These are phyloP conservation scores for Blastobasis adustella DNA, from an alignment of 2,888 invertebrate species.

Conservation along the genomic window DNA sequence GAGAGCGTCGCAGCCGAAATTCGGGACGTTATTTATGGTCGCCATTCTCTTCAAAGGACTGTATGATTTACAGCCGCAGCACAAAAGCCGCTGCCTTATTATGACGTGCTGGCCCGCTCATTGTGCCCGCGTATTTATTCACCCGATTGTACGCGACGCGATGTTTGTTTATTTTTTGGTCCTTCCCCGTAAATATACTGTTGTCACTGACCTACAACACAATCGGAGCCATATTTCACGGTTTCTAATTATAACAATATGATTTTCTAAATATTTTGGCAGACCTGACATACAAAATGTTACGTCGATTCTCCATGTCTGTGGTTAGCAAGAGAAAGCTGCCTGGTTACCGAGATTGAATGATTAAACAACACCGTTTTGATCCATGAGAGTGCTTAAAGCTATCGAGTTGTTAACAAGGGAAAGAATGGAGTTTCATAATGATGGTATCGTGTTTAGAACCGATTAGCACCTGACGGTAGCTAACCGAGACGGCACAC, in stretches of 20 bases:
- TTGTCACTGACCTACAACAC: slow-evolving; percentile 56
- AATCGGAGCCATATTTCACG: slow-evolving; percentile 64
- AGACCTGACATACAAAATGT: slow-evolving; percentile 23
- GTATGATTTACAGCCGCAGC: slow-evolving; percentile 66
- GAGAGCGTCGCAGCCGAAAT: slow-evolving; percentile 54
- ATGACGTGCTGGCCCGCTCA: slow-evolving; percentile 67
- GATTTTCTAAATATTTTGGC: slow-evolving; percentile 38
- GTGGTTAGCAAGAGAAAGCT: slow-evolving; percentile 12
- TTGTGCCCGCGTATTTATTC: slow-evolving; percentile 68
- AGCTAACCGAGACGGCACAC: slow-evolving; percentile 54
- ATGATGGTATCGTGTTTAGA: slow-evolving; percentile 59
- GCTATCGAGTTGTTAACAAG: slow-evolving; percentile 57
- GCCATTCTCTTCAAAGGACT: slow-evolving; percentile 69
- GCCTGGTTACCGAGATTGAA: slow-evolving; percentile 18
- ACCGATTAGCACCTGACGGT: slow-evolving; percentile 49
- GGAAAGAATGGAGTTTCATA: slow-evolving; percentile 59
- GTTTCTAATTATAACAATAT: slow-evolving; percentile 49
- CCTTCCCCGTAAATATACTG: slow-evolving; percentile 64
- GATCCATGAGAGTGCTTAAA: slow-evolving; percentile 44
- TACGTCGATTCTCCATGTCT: background rate
- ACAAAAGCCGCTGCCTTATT: slow-evolving; percentile 71
- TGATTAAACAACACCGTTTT: slow-evolving; percentile 27
- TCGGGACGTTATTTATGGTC: slow-evolving; percentile 66
- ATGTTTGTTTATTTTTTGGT: slow-evolving; percentile 70
- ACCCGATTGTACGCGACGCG: slow-evolving; percentile 51